A percentile compares a stretch with the other conserved stretches of the same genome.
Conservation (phyloP, 2,797 vertebrate genomes). For the Mus spretus region DNA sequence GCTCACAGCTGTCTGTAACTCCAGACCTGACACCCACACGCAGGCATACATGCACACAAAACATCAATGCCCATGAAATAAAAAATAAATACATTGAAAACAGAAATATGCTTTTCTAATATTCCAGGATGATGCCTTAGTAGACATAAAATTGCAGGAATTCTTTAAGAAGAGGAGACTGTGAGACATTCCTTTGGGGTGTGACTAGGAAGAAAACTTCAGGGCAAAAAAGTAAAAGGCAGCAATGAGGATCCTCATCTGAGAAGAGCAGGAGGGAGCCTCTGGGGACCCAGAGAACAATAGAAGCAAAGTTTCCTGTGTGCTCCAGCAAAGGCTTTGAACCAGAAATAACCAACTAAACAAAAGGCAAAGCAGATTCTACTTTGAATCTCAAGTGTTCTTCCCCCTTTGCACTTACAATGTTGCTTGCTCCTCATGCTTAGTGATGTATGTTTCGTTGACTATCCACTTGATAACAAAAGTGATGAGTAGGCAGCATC, state of each 20-base stretch:
- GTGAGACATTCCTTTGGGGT: conserved; percentile 33
- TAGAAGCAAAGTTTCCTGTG: conserved; percentile 12
- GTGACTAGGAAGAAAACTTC: conserved; percentile 47
- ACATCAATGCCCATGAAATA: not conserved
- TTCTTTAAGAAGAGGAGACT: conserved; percentile 9
- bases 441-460: conserved; percentile 1
- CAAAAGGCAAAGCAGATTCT: conserved; percentile 45
- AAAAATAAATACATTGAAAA: not conserved
- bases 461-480: not conserved
- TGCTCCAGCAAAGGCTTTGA: conserved; percentile 59
- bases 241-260: not conserved
- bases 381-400: conserved; percentile 50
- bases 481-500: not conserved
- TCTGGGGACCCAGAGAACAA: conserved; percentile 67
- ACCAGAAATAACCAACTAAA: conserved; percentile 58
- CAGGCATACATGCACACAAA: not conserved
- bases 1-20: not conserved
- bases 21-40: not conserved
- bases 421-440: not conserved
- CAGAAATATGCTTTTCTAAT: not conserved
- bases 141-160: conserved; percentile 23
- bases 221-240: conserved; percentile 1
- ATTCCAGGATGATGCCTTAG: not conserved
- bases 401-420: not conserved
- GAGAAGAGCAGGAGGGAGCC: conserved; percentile 13